A percentile compares a stretch with the other conserved stretches of the same genome.
phyloP scores from a whole-genome alignment of 1,140 invertebrate species.

The Laupala kohalensis region DNA sequence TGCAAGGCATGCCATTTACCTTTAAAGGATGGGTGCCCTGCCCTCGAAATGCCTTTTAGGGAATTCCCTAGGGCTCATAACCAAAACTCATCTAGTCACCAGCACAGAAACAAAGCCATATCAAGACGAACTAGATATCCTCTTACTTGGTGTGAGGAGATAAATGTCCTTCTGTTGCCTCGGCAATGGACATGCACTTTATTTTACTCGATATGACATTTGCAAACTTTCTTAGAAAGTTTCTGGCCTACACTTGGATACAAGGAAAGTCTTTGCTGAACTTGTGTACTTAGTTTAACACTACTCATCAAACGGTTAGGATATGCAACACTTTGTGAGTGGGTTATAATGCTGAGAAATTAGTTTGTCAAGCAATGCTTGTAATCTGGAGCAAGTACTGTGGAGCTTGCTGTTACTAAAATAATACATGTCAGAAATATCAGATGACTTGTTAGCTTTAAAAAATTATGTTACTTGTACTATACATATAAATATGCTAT shows the following conservation, averaged over 20 bases:
- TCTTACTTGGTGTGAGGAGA: background rate
- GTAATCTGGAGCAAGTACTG: background rate
- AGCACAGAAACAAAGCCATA: background rate
- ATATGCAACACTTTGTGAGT: background rate
- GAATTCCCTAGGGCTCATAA: background rate
- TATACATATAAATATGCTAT: constrained; percentile 6
- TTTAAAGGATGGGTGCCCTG: background rate
- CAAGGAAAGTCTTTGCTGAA: background rate
- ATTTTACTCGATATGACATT: background rate
- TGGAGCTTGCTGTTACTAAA: background rate
- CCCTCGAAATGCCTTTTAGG: background rate
- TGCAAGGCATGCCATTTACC: background rate
- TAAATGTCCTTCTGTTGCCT: background rate
- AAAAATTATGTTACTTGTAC: background rate
- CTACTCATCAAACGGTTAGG: background rate
- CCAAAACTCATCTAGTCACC: background rate
- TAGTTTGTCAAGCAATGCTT: background rate
- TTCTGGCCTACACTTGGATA: background rate
- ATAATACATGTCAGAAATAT: background rate
- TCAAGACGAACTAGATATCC: background rate
- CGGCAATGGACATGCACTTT: background rate
- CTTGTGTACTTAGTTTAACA: background rate
- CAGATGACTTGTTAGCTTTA: constrained; percentile 4
- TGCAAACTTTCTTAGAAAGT: background rate
- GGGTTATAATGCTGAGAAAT: background rate